Base-by-base conservation (phyloP, 2,888 invertebrate genomes). In the Chaetoderma sp. region DNA sequence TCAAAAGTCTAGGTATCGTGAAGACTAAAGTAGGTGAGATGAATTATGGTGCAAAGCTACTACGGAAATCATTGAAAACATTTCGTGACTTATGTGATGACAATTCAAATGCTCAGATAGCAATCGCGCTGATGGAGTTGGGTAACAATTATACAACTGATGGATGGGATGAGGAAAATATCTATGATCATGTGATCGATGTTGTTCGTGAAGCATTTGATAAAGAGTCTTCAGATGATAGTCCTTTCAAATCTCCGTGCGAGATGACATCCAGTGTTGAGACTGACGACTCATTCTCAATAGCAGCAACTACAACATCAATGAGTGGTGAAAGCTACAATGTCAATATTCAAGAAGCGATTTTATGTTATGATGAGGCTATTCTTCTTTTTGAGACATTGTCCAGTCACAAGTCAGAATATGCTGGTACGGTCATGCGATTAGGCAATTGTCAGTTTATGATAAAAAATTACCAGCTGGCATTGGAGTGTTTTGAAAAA, bases 401-500 rank as follows among this genome's bases (percentile, higher is more conserved):
- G 25, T 72, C 75, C 30, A 72, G 74, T 4, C 76, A 79, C 65
- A 67, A 70, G 44, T 77, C 80, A n/a, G 73, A 79, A 59, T 70
- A 80, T 23, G 81, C 80, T 4, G 78, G 74, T 67, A 78, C 81
- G 4, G 73, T 82, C 25, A 79, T 81, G 67, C 78, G 81, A 60
- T 73, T 85, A 1, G 85, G 83, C 0, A 84, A 85, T 66, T 85
- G 84, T 62, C 78, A 78, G 64, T 81, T 85, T 67, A 80, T 84
- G 76, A 76, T 78, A 55, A 83, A 83, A 54, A 77, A 82, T 58
- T 83, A 82, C 63, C 77, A 82, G 42, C 75, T 75, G 30, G 83
- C 85, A 16, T 67, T 83, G 21, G 77, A 79, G 32, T 78, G 79
- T 56, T 85, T 80, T 65, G 85, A 85, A 65, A 80, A 79, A 65